Evolutionary conservation across 2,113 vertebrate genomes (phyloP).

Genomic region (Chloroceryle aenea): DNA sequence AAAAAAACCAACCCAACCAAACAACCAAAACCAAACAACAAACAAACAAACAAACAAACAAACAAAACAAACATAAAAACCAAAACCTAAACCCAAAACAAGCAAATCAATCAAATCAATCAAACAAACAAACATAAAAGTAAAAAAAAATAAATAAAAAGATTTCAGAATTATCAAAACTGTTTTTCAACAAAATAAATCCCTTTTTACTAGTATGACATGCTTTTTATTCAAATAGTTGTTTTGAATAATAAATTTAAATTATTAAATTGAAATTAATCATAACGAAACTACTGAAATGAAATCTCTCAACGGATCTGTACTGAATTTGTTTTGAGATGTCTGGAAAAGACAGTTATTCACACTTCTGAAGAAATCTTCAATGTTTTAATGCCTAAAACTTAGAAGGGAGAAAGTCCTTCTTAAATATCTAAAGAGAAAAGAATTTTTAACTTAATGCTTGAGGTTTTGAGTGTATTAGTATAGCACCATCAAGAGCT

Average conservation of each 20-base stretch:
- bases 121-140: too few species aligned
- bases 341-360: neutral
- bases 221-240: neutral
- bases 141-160: too few species aligned
- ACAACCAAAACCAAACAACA: too few species aligned
- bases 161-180: neutral
- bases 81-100: too few species aligned
- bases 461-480: neutral
- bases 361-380: neutral
- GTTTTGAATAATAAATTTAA: neutral
- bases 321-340: neutral
- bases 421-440: neutral
- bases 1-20: too few species aligned
- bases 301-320: rapidly evolving
- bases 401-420: neutral
- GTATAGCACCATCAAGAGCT: neutral
- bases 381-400: neutral
- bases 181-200: neutral
- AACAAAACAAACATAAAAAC: too few species aligned
- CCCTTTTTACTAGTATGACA: neutral
- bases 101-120: too few species aligned
- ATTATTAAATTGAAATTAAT: neutral
- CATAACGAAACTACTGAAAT: neutral
- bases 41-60: neutral
- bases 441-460: neutral